Base-by-base conservation (phyloP, 2,113 vertebrate genomes). In the Suncus etruscus region DNA sequence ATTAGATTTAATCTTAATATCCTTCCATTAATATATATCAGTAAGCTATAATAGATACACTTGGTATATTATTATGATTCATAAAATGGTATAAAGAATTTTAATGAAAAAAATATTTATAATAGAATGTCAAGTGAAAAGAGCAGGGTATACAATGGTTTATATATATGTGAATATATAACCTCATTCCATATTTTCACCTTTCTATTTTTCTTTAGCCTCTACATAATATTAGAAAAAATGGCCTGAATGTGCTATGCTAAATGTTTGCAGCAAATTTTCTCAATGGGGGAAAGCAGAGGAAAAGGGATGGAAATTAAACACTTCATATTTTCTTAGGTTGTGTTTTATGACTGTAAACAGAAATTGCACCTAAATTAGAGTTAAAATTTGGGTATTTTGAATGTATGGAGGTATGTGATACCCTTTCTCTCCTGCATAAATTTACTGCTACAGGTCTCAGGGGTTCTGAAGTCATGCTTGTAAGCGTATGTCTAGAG, bases 21-120 rank as follows among this genome's bases (percentile, higher is more conserved):
- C 51, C 70, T 7, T 48, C 61, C 20, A 32, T 87, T 73, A 91
- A 87, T 31, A 85, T 80, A 86, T n/a, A 85, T 11, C 1, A 27
- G 54, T 29, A 81, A 92, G 74, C 15, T 48, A 9, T 51, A 29
- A 10, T 16, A 25, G 50, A 79, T 69, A 69, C 27, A 61, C 70
- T 88, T 74, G 31, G 77, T 39, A 75, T 77, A 70, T 92, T 92
- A 61, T 91, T 87, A 81, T 8, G 31, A 83, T 68, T 88, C 20
- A 63, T 70, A 78, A 90, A 86, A 31, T 80, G 14, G 48, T 85
- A 32, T 39, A 54, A 66, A 45, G 45, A 82, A 86, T 86, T 83
- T 73, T 63, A 76, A 73, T 77, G 74, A 82, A 74, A 22, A 39
- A 72, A 86, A 73, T 54, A 7, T 31, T 32, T 70, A 47, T 20